Evolutionary conservation across 2,888 invertebrate genomes (phyloP).

Genomic region (Helicoverpa assulta): DNA sequence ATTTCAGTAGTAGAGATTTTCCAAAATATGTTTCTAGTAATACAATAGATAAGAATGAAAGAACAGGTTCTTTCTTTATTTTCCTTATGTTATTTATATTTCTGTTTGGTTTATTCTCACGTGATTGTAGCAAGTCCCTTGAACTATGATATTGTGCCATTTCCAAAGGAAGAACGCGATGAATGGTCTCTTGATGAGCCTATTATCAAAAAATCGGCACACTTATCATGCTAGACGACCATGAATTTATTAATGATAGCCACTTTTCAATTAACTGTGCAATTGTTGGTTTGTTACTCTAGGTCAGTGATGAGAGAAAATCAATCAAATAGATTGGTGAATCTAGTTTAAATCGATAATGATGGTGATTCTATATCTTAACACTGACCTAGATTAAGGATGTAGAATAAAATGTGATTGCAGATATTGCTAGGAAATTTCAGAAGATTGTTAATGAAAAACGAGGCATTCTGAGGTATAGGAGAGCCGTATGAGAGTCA

Average conservation of each 20-base stretch:
- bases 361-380: background rate
- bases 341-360: no score
- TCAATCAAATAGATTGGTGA: background rate
- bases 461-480: no score
- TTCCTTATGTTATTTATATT: no score
- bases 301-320: background rate
- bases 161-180: constrained; percentile 12
- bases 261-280: constrained; percentile 13
- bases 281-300: constrained; percentile 16
- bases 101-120: constrained; percentile 33
- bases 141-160: constrained; percentile 26
- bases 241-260: constrained; percentile 17
- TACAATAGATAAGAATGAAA: no score
- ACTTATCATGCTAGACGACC: background rate
- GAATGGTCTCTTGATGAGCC: constrained; percentile 33
- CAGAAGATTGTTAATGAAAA: no score
- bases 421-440: background rate
- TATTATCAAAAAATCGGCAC: constrained; percentile 14
- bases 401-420: background rate
- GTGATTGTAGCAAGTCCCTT: constrained; percentile 26
- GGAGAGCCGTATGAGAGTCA: no score
- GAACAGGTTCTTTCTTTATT: no score
- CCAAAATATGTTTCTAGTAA: background rate
- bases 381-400: background rate
- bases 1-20: background rate